A percentile compares a stretch with the other conserved stretches of the same genome.
Conservation (phyloP, 2,113 vertebrate species). For the Ivindomyrus marchei region DNA sequence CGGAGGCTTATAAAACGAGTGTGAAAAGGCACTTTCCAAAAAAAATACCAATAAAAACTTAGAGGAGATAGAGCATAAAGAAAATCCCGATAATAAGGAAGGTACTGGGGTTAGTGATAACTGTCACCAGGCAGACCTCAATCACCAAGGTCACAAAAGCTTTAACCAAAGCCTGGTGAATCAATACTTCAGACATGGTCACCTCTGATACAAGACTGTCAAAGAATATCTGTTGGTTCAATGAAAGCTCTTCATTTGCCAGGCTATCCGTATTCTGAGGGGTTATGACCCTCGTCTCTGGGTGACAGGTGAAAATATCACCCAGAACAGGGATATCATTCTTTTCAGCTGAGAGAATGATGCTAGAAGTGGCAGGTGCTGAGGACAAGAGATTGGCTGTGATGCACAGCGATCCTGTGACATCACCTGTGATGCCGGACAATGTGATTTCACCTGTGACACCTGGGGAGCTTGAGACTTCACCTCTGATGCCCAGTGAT, state of each 20-base stretch:
- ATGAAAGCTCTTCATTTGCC: conserved; percentile 15
- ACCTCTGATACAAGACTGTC: background rate
- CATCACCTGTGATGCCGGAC: background rate
- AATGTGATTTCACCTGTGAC: background rate
- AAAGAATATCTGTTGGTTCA: conserved; percentile 10
- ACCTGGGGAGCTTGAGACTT: conserved; percentile 9
- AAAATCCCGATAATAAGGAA: conserved; percentile 35
- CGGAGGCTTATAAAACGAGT: background rate
- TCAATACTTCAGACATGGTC: conserved; percentile 19
- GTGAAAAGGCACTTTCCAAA: background rate
- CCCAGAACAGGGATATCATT: background rate
- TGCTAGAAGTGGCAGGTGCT: background rate
- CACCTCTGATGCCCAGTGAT: conserved; percentile 8
- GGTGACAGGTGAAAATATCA: background rate
- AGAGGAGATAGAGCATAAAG: background rate
- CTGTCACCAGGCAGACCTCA: conserved; percentile 43
- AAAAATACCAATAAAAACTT: background rate
- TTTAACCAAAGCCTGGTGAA: conserved; percentile 36
- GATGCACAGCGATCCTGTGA: background rate
- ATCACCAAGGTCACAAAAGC: conserved; percentile 43
- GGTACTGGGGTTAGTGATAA: conserved; percentile 44
- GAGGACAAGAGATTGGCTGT: background rate
- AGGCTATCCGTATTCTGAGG: background rate
- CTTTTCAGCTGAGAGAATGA: background rate
- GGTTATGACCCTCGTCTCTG: background rate